phyloP scores from a whole-genome alignment of 2,797 vertebrate genomes.

The Scomberomorus guttatus region DNA sequence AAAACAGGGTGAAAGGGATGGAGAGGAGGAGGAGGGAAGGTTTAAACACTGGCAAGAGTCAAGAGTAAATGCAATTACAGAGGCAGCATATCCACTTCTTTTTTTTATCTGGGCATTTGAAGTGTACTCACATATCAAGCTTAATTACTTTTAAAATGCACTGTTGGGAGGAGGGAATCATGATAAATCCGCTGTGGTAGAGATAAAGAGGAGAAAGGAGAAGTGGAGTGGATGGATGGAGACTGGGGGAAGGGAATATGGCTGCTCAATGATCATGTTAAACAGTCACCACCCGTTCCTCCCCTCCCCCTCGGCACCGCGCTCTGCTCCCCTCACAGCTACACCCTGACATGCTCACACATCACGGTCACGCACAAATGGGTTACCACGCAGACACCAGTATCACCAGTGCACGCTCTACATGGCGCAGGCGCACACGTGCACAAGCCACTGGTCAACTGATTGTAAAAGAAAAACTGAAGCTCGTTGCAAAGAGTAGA shows the following conservation, averaged over 20 bases:
- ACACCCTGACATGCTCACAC: constrained; percentile 71
- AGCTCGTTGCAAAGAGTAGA: constrained; percentile 52
- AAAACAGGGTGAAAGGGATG: constrained; percentile 23
- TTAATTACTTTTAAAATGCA: constrained; percentile 72
- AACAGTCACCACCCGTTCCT: constrained; percentile 71
- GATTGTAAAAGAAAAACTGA: constrained; percentile 64
- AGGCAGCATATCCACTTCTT: constrained; percentile 31
- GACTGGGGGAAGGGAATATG: constrained; percentile 71
- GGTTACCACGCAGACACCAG: constrained; percentile 39
- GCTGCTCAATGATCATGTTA: constrained; percentile 79
- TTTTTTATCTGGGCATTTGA: constrained; percentile 30
- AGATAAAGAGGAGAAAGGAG: constrained; percentile 44
- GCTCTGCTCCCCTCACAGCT: constrained; percentile 55
- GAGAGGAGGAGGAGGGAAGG: constrained; percentile 19
- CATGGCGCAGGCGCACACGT: not conserved
- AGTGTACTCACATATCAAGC: constrained; percentile 61
- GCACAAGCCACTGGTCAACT: constrained; percentile 50
- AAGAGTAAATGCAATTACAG: constrained; percentile 54
- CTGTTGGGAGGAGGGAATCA: constrained; percentile 40
- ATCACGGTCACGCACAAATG: constrained; percentile 55
- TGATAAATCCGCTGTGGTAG: constrained; percentile 52
- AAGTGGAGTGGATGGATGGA: constrained; percentile 58
- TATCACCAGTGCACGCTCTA: constrained; percentile 1
- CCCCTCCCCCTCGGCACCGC: constrained; percentile 56
- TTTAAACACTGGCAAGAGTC: constrained; percentile 33